Conservation (phyloP, 2,888 invertebrate genomes). For the Napeogenes sylphis region DNA sequence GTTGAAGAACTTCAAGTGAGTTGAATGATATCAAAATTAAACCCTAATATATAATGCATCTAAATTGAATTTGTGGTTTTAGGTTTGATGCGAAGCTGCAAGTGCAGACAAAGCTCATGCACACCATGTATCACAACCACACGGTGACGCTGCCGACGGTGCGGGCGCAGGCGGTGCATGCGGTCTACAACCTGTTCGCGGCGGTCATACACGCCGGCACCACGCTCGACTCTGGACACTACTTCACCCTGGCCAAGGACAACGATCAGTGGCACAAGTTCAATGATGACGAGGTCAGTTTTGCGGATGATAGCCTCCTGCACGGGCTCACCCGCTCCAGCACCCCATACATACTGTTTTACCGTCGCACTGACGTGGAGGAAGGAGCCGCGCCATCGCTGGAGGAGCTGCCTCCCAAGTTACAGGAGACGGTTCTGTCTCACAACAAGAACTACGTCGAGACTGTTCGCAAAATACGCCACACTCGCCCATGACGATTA, state of each 20-base stretch:
- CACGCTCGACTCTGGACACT: constrained; percentile 91
- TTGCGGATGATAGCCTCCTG: constrained; percentile 78
- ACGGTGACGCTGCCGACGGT: constrained; percentile 69
- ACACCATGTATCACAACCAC: constrained; percentile 80
- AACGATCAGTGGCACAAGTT: constrained; percentile 85
- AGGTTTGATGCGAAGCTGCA: constrained; percentile 72
- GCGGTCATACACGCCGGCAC: constrained; percentile 91
- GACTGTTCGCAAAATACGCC: constrained; percentile 44
- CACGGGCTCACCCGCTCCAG: constrained; percentile 82
- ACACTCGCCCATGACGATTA: constrained; percentile 55
- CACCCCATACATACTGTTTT: constrained; percentile 91
- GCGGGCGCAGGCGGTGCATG: constrained; percentile 26
- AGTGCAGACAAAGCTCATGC: constrained; percentile 87
- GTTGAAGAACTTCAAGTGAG: constrained; percentile 84
- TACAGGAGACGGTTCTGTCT: constrained; percentile 51
- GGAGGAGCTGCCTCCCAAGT: constrained; percentile 51
- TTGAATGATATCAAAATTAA: constrained; percentile 14
- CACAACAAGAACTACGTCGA: constrained; percentile 62
- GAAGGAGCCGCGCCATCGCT: constrained; percentile 50
- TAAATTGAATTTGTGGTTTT: not conserved
- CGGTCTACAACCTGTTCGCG: constrained; percentile 83
- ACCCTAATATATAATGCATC: not conserved
- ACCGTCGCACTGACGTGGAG: constrained; percentile 72
- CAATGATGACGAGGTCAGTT: constrained; percentile 86
- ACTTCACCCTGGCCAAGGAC: constrained; percentile 89